Conservation (phyloP, 2,797 vertebrate species). For the Melanotaenia pygmaea region DNA sequence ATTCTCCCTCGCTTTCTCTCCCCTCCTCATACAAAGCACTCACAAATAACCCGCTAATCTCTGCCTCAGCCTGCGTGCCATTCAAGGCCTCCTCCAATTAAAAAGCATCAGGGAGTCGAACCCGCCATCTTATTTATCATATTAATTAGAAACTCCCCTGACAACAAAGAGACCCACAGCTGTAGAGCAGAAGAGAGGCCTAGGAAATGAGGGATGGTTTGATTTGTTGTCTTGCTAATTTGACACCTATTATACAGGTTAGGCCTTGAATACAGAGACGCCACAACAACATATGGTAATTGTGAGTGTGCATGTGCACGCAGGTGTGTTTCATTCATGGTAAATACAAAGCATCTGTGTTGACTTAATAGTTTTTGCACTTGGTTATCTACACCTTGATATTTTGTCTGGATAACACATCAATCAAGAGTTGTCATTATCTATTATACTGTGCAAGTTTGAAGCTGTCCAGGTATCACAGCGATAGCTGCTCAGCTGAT, state of each 20-base stretch:
- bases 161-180: constrained; percentile 93
- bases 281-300: constrained; percentile 93
- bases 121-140: constrained; percentile 98
- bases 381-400: constrained; percentile 20
- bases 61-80: constrained; percentile 70
- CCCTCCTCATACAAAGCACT: constrained; percentile 55
- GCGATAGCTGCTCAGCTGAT: neutral
- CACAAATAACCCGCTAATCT: constrained; percentile 76
- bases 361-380: constrained; percentile 9
- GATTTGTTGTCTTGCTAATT: constrained; percentile 98
- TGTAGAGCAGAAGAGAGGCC: constrained; percentile 93
- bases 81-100: constrained; percentile 84
- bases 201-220: constrained; percentile 90
- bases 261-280: constrained; percentile 90
- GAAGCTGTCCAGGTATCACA: neutral
- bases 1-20: constrained; percentile 37
- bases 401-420: constrained; percentile 13
- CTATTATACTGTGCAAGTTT: neutral
- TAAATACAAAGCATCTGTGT: constrained; percentile 21
- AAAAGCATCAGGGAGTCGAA: constrained; percentile 80
- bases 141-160: constrained; percentile 99
- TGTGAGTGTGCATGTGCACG: constrained; percentile 40
- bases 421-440: constrained; percentile 4
- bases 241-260: constrained; percentile 99
- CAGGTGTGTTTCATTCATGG: constrained; percentile 25